Evolutionary conservation across 2,888 invertebrate genomes (phyloP), one percentile per base, ranked within the genome.

Genomic region (Latrodectus hesperus): DNA sequence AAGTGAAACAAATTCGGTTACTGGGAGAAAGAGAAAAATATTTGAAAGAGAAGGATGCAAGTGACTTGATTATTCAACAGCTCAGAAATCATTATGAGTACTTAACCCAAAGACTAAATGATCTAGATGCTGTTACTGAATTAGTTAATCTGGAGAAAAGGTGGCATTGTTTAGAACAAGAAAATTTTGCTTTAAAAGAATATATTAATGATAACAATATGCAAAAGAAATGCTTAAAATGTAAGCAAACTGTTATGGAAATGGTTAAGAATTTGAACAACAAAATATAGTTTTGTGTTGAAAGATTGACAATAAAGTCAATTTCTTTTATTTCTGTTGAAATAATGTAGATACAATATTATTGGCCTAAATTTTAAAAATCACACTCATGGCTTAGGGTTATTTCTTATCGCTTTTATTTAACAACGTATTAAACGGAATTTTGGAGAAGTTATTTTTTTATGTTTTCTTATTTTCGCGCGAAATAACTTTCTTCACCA

Each of bases 81-180:
- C 52, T 60, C 0, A 55, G 38, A 38, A 64, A n/a, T 10, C 14
- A 65, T 1, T 64, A 17, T 4, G 72, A 53, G 16, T 5, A 12
- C 6, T 38, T 84, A 9, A 60, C 52, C 17, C 12, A 72, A 11
- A 12, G 17, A 14, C n/a, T 77, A 26, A 17, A 65, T 10, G 38
- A 64, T n/a, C 64, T 52, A 11, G 49, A 53, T 8, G 22, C 71
- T 12, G 38, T 49, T 22, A 53, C 22, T n/a, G 72, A 72, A 14
- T 38, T 84, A 38, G 14, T 17, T 8, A 77, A 52, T 14, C 12
- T 77, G 16, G 84, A 84, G 72, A 77, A 77, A n/a, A 10, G 51
- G 9, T 85, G 84, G 84, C 78, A 75, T 52, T 22, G 14, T n/a
- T 52, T 79, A n/a, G 84, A 85, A n/a, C 51, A 79, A 64, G 77